Conservation (phyloP, 1,140 invertebrate genomes). For the Papilio polyxenes region DNA sequence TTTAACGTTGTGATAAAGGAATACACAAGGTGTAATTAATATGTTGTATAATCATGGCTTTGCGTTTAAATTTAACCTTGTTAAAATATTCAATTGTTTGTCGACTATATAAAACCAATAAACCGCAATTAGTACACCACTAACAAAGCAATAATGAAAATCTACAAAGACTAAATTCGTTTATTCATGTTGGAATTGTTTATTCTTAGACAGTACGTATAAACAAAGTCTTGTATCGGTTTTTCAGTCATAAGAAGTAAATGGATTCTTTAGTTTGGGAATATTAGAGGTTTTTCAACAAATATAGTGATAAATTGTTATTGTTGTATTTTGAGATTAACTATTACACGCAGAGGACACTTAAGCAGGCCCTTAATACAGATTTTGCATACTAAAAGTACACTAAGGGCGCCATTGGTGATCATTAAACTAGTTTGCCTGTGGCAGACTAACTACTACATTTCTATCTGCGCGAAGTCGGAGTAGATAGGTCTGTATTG, state of each 20-base stretch:
- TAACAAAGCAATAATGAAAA: slow-evolving; percentile 21
- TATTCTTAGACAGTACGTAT: not conserved
- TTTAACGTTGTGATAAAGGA: too few relatives aligned
- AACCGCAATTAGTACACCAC: not conserved
- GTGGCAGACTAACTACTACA: too few relatives aligned
- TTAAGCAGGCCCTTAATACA: too few relatives aligned
- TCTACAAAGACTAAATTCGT: not conserved
- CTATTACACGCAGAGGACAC: too few relatives aligned
- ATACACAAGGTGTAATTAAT: not conserved
- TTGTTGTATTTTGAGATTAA: too few relatives aligned
- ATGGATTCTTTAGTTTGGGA: too few relatives aligned
- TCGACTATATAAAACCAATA: not conserved
- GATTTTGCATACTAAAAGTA: too few relatives aligned
- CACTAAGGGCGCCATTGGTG: too few relatives aligned
- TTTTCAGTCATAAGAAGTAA: too few relatives aligned
- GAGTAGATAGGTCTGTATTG: not conserved
- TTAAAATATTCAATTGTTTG: not conserved
- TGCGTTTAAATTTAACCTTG: not conserved
- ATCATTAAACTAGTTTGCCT: too few relatives aligned
- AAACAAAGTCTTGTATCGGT: not conserved
- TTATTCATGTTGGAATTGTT: not conserved
- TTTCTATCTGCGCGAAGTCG: not conserved
- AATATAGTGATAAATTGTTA: too few relatives aligned
- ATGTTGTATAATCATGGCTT: not conserved
- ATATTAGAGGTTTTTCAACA: too few relatives aligned